These are phyloP conservation scores for Drosophila nannoptera DNA, from an alignment of 1,140 invertebrate species.

Conservation along the genomic window DNA sequence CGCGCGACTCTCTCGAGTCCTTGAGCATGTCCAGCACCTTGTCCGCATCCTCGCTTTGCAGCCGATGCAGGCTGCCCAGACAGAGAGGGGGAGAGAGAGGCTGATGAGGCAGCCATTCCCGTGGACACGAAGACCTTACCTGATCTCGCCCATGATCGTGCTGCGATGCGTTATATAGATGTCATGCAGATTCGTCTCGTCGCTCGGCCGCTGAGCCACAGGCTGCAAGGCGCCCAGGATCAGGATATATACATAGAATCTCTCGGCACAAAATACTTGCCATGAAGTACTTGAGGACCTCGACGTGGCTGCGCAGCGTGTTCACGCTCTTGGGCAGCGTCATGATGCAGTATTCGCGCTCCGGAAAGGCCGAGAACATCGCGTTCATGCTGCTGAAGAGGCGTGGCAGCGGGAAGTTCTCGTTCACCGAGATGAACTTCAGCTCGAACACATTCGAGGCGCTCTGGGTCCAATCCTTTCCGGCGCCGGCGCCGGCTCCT, in stretches of 20 bases:
- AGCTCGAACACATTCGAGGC: constrained; percentile 60
- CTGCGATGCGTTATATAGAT: constrained; percentile 63
- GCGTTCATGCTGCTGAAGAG: constrained; percentile 40
- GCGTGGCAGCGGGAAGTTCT: constrained; percentile 41
- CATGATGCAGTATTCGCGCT: constrained; percentile 69
- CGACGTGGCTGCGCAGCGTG: constrained; percentile 12
- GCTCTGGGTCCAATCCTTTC: not conserved
- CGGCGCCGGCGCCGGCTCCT: not conserved
- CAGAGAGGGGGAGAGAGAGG: too few relatives aligned
- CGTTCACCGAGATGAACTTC: constrained; percentile 35
- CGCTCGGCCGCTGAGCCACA: constrained; percentile 39
- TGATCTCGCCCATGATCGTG: constrained; percentile 56
- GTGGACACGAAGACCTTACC: constrained; percentile 6
- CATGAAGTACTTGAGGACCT: constrained; percentile 62
- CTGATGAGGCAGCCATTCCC: not conserved
- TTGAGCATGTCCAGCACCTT: constrained; percentile 9
- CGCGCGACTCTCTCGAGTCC: not conserved
- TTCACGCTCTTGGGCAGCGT: constrained; percentile 6
- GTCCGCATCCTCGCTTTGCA: constrained; percentile 28
- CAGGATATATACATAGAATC: not conserved
- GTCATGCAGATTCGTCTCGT: constrained; percentile 15
- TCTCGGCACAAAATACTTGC: constrained; percentile 15
- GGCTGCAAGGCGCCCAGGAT: constrained; percentile 23
- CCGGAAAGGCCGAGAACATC: constrained; percentile 62
- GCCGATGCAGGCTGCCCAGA: constrained; percentile 36